Base-by-base conservation (phyloP, 2,113 vertebrate species). In the Piaya cayana region DNA sequence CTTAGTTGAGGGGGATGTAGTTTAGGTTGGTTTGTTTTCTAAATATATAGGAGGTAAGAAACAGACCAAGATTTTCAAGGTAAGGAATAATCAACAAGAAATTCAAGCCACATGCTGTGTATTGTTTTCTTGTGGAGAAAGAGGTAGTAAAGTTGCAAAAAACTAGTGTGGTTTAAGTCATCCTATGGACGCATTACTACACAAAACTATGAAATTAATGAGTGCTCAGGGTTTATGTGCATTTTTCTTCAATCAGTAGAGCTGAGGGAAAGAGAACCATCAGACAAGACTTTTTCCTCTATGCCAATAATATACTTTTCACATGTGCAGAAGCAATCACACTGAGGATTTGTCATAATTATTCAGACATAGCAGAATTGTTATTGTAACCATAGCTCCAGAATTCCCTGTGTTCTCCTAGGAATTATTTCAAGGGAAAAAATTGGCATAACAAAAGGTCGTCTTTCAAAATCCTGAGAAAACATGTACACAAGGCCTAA, bases 101-200 rank as follows among this genome's bases (percentile, higher is more conserved):
- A 88, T 77, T 88, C 56, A 92, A 94, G 60, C 90, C 49, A 79
- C 9, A 45, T 37, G 47, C 45, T 63, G 47, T 90, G 55, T 86
- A 56, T 56, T 90, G 60, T 90, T 93, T 90, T 30, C 79, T 82
- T 86, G 59, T 86, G 68, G 76, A 93, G 55, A 82, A 93, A 94
- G 96, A 97, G 93, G 94, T 96, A 95, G 95, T 78, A 86, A 90
- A 90, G 93, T 95, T 95, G 85, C 22, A 36, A 83, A 93, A 49
- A 92, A 90, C 32, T 42, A 34, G 4, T 27, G 52, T 63, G 37
- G 42, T 30, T 78, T 77, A 77, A 74, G 39, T 90, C 63, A 69
- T 76, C 71, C 71, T 92, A 78, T 10, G 78, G 34, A 32, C 34
- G 50, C 3, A 70, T 45, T 74, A 25, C 20, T 77, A 53, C 20